phyloP scores from a whole-genome alignment of 2,113 vertebrate genomes.

The Mus musculus region DNA sequence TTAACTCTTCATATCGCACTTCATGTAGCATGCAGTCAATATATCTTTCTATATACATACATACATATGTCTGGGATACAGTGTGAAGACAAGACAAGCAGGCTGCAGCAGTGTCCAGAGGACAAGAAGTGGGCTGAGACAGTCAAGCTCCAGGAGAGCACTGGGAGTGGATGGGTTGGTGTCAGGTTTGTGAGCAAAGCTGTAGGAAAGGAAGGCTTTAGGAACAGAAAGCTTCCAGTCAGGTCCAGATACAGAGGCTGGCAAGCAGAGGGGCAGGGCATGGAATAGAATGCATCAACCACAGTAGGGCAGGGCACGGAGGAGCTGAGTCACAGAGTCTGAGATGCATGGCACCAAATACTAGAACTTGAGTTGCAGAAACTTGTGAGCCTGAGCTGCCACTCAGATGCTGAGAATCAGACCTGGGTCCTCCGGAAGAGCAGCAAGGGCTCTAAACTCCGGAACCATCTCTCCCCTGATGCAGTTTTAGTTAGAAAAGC shows the following conservation, averaged over 20 bases:
- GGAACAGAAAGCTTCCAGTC: background rate
- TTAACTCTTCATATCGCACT: background rate
- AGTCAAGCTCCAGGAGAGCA: background rate
- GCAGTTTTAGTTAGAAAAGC: background rate
- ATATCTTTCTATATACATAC: background rate
- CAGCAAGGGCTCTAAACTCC: background rate
- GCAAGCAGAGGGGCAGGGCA: background rate
- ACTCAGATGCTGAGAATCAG: background rate
- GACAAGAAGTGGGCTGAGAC: background rate
- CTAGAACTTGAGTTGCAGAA: background rate
- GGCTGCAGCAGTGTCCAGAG: background rate
- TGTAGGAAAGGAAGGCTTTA: background rate
- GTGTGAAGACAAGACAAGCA: background rate
- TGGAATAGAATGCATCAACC: background rate
- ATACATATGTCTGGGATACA: background rate
- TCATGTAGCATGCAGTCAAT: background rate
- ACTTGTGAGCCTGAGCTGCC: background rate
- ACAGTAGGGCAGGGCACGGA: background rate
- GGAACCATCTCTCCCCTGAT: background rate
- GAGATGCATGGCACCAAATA: background rate
- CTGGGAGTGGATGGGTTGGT: background rate
- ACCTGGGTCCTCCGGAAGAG: background rate
- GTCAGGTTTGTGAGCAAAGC: background rate
- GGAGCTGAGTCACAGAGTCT: background rate
- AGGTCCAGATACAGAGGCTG: background rate